These are phyloP conservation scores for Ancistrus triradiatus DNA, from an alignment of 2,113 vertebrate genomes.

Conservation along the genomic window DNA sequence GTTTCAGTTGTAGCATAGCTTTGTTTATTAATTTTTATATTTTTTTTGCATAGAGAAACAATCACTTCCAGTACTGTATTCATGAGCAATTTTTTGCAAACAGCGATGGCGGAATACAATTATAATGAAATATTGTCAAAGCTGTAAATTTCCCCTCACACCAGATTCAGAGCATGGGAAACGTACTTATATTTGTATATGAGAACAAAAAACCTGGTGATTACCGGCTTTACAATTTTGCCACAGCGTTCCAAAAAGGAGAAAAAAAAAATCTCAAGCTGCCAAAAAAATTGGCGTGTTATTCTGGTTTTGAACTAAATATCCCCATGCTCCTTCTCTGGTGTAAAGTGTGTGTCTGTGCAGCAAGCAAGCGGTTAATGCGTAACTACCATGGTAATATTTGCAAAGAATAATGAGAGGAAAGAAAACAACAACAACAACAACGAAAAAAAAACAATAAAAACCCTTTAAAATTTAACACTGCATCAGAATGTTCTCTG, in stretches of 20 bases:
- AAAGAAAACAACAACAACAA: conserved; percentile 26
- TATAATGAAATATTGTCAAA: conserved; percentile 70
- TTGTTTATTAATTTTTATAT: conserved; percentile 84
- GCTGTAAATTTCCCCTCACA: conserved; percentile 64
- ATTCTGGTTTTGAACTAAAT: conserved; percentile 44
- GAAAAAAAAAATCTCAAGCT: conserved; percentile 36
- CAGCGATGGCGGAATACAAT: conserved; percentile 73
- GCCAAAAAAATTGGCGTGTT: conserved; percentile 35
- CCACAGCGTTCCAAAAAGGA: too few relatives aligned
- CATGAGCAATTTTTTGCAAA: conserved; percentile 68
- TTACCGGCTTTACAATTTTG: too few relatives aligned
- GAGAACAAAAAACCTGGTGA: conserved; percentile 15
- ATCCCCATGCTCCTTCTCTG: conserved; percentile 49
- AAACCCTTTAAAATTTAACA: conserved; percentile 56
- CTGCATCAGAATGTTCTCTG: conserved; percentile 60
- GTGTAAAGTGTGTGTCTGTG: conserved; percentile 66
- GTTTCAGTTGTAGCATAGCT: conserved; percentile 79
- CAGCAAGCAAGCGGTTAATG: conserved; percentile 73
- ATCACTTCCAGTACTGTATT: conserved; percentile 79
- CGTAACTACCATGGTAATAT: conserved; percentile 69
- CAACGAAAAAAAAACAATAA: conserved; percentile 9
- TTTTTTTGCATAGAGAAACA: conserved; percentile 89
- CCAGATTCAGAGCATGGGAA: conserved; percentile 58
- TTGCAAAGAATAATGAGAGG: conserved; percentile 72
- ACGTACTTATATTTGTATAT: conserved; percentile 32